These are phyloP conservation scores for Conus betulinus DNA, from an alignment of 1,140 invertebrate species.

Conservation along the genomic window DNA sequence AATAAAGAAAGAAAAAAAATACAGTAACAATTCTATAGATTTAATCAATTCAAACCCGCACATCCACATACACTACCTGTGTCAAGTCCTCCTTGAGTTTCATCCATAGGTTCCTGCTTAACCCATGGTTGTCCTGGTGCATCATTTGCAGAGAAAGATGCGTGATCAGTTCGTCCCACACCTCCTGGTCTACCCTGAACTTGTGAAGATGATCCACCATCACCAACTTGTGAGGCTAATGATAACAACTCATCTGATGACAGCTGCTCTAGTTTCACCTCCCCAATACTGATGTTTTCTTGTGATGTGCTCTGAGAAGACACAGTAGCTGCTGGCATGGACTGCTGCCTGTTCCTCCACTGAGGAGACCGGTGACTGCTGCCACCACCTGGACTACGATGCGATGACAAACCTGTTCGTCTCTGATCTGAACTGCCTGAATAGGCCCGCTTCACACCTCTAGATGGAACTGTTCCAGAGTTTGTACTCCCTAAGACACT, in stretches of 20 bases:
- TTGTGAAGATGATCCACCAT: neutral
- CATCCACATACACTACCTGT: slow-evolving; percentile 9
- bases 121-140: slow-evolving; percentile 1
- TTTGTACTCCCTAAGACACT: slow-evolving; percentile 19
- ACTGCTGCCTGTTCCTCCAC: neutral
- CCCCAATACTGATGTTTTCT: slow-evolving; percentile 3
- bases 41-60: neutral
- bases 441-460: slow-evolving; percentile 13
- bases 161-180: neutral
- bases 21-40: too few species aligned
- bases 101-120: slow-evolving; percentile 21
- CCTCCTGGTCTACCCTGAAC: neutral
- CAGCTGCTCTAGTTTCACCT: slow-evolving; percentile 25
- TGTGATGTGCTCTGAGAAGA: neutral
- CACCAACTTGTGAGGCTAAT: slow-evolving; percentile 28
- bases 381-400: neutral
- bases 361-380: neutral
- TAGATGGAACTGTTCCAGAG: slow-evolving; percentile 24
- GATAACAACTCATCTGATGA: slow-evolving; percentile 27
- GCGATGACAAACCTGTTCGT: neutral
- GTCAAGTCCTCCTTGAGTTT: neutral
- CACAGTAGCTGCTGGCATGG: neutral
- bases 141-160: neutral
- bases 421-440: slow-evolving; percentile 6
- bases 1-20: too few species aligned